These are phyloP conservation scores for Meta bourneti DNA, from an alignment of 2,888 invertebrate genomes.

Conservation along the genomic window DNA sequence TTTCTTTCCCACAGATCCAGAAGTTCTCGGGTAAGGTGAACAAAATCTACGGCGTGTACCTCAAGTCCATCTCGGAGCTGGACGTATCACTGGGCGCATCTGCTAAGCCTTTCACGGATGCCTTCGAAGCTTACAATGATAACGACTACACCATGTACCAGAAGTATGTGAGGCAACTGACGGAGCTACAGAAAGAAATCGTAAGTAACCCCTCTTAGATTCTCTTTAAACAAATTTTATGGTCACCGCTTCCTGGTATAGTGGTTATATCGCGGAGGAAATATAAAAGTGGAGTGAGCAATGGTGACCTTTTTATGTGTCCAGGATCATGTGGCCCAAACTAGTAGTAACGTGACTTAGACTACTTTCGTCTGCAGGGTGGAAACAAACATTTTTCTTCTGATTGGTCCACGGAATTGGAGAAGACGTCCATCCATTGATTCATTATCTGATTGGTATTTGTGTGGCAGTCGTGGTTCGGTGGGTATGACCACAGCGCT, in stretches of 20 bases:
- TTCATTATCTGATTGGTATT: not conserved
- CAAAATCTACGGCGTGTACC: constrained; percentile 28
- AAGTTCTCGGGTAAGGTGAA: constrained; percentile 56
- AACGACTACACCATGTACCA: constrained; percentile 47
- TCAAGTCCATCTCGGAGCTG: constrained; percentile 50
- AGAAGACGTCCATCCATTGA: no score
- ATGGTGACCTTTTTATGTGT: no score
- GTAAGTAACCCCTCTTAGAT: constrained; percentile 33
- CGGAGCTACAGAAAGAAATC: constrained; percentile 42
- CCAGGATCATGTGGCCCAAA: no score
- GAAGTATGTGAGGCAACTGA: constrained; percentile 57
- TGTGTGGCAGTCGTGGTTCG: not conserved
- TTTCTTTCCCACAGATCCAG: constrained; percentile 17
- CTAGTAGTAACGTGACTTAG: no score
- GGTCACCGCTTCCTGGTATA: constrained; percentile 1
- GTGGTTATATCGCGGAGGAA: no score
- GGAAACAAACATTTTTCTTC: not conserved
- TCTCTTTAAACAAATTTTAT: not conserved
- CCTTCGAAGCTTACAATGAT: constrained; percentile 62
- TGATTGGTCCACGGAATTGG: not conserved
- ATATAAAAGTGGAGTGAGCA: no score
- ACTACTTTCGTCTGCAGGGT: no score
- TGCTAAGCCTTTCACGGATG: constrained; percentile 34
- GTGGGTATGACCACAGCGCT: no score
- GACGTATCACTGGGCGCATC: constrained; percentile 49